Base-by-base conservation (phyloP, 2,888 invertebrate genomes). In the Lithophane ornitopus region DNA sequence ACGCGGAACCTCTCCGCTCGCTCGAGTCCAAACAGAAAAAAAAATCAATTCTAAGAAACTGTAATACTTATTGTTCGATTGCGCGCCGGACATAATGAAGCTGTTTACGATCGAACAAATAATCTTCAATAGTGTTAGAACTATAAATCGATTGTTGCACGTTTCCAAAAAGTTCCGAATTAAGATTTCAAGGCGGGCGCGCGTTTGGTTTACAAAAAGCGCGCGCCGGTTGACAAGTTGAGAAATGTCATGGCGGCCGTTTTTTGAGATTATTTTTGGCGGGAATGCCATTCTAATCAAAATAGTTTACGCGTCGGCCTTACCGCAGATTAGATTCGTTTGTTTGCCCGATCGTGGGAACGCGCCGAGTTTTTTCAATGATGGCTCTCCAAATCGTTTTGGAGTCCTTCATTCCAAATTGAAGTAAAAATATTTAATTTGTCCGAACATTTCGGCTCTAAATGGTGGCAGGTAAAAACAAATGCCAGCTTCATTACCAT, bases 251-350 rank as follows among this genome's bases (percentile, higher is more conserved):
- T 83, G 90, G 93, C 92, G 91, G 92, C 89, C 84, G 89, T 91
- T 93, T 92, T 93, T 93, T 92, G 90, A 89, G 90, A 87, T 92
- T 91, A 92, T 90, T 93, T 95, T 95, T 94, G 92, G 93, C 92
- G 93, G 92, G 94, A 93, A 94, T 94, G 94, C 94, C 94, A 95
- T 95, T 96, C 96, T 96, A 96, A 96, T 96, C 96, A 96, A 96
- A 96, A 96, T 96, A 95, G 96, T 96, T 96, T 96, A 96, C 96
- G 95, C 94, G 93, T 92, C 90, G 87, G 70, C 81, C 90, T 88
- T 72, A 86, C 86, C 84, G 77, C 78, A 85, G 90, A 90, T 91
- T 90, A 90, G 86, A 83, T 88, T 89, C 87, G 90, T 92, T 93
- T 92, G 90, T 91, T 86, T 87, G 86, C 75, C 80, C 87, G 87